Evolutionary conservation across 2,797 vertebrate genomes (phyloP).

Genomic region (Moxostoma hubbsi): DNA sequence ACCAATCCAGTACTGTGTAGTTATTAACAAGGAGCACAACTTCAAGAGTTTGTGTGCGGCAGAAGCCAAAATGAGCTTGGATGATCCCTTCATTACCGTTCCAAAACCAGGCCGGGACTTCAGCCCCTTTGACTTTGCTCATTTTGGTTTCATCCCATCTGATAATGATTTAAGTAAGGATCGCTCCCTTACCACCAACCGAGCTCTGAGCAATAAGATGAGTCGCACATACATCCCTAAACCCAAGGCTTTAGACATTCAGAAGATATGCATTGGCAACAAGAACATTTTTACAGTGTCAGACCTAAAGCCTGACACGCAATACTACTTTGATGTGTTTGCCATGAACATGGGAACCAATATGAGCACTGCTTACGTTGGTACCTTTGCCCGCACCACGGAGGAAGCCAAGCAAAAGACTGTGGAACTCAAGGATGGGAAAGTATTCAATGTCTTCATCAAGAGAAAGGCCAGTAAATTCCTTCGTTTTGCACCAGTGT

Average conservation of each 20-base stretch:
- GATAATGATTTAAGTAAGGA: slow-evolving; percentile 84
- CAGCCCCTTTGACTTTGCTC: slow-evolving; percentile 94
- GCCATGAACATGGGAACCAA: slow-evolving; percentile 89
- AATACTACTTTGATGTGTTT: slow-evolving; percentile 98
- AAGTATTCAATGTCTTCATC: slow-evolving; percentile 91
- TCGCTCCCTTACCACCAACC: slow-evolving; percentile 74
- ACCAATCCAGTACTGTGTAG: slow-evolving; percentile 93
- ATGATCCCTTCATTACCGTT: slow-evolving; percentile 91
- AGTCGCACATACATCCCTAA: slow-evolving; percentile 78
- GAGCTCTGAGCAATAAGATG: slow-evolving; percentile 73
- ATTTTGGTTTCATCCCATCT: slow-evolving; percentile 89
- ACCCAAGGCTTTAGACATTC: slow-evolving; percentile 83
- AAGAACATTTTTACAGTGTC: slow-evolving; percentile 97
- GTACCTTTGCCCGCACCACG: slow-evolving; percentile 95
- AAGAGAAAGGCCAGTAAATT: slow-evolving; percentile 92
- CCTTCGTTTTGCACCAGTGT: slow-evolving; percentile 90
- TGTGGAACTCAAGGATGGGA: slow-evolving; percentile 92
- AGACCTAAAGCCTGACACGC: slow-evolving; percentile 91
- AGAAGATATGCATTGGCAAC: slow-evolving; percentile 91
- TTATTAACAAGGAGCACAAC: slow-evolving; percentile 97
- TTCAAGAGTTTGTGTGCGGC: slow-evolving; percentile 98
- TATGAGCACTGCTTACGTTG: slow-evolving; percentile 93
- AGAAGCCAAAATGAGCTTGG: slow-evolving; percentile 88
- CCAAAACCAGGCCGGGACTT: slow-evolving; percentile 95
- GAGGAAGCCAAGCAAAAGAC: slow-evolving; percentile 95